phyloP scores from a whole-genome alignment of 1,140 invertebrate species.

The Neuroterus valhalla region DNA sequence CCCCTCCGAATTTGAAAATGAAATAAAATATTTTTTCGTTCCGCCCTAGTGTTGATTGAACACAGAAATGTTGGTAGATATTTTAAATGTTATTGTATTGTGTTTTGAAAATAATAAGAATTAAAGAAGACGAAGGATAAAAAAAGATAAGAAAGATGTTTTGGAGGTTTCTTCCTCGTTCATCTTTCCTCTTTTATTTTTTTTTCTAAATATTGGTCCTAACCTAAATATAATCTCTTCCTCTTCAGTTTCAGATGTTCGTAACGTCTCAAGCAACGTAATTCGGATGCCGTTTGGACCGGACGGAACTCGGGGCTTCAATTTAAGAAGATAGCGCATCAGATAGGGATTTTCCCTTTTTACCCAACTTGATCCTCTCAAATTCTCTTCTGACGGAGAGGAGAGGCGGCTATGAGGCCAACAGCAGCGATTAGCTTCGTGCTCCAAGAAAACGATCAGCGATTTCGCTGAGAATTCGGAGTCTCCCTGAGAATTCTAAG shows the following conservation, averaged over 20 bases:
- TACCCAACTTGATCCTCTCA: slow-evolving; percentile 62
- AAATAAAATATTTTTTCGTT: no score
- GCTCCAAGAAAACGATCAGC: slow-evolving; percentile 8
- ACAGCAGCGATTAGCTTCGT: slow-evolving; percentile 54
- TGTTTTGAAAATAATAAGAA: no score
- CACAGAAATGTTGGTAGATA: no score
- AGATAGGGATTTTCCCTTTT: slow-evolving; percentile 47
- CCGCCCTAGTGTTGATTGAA: no score
- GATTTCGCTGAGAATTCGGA: background rate
- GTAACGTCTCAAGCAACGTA: slow-evolving; percentile 66
- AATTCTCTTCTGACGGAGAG: slow-evolving; percentile 50
- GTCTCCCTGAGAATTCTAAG: background rate
- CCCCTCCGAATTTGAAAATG: no score
- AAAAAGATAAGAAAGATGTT: no score
- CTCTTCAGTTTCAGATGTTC: slow-evolving; percentile 10
- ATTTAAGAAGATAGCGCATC: slow-evolving; percentile 76
- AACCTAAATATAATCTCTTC: no score
- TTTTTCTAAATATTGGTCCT: no score
- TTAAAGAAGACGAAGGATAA: no score
- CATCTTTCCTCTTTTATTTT: no score
- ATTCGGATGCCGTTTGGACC: slow-evolving; percentile 77
- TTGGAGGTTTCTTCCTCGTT: no score
- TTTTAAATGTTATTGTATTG: no score
- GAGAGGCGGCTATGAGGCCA: slow-evolving; percentile 71
- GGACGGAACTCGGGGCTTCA: slow-evolving; percentile 78